Evolutionary conservation across 2,797 vertebrate species (phyloP), one percentile per base, ranked within the genome.

Genomic region (Sarcophilus harrisii): DNA sequence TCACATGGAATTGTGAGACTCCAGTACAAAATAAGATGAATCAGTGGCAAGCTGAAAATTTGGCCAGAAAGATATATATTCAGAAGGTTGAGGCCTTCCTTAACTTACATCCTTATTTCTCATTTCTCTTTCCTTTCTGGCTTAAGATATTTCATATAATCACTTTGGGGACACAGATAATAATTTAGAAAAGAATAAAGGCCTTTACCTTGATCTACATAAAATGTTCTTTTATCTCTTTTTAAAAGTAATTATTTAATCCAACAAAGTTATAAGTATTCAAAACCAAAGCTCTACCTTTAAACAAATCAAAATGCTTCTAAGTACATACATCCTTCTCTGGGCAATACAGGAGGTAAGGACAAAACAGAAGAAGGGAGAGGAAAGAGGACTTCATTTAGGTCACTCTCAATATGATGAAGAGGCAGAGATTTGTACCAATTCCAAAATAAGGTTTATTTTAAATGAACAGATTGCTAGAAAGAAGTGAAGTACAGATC

Each of bases 11-110:
- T 57, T 55, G 32, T 10, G 2, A 92, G 57, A 55, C 92, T 18
- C 0, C 3, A 0, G 0, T 2, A 81, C 38, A 45, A 81, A 24
- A 81, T 81, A 81, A 81, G 66, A 24, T 66, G 14, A 66, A 73
- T 81, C 9, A 45, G 66, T 81, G 66, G 38, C 45, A 45, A 28
- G 1, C 29, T 66, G 27, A 3, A 55, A 0, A n/a, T 49, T 45
- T 30, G 57, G 1, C 12, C 0, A 0, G 21, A 1, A 32, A 6
- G 52, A 16, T 29, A 1, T 4, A 13, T 0, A 14, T 57, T 5
- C 58, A 57, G 30, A 60, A 38, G n/a, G 45, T 45, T 27, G 4
- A 89, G 6, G 11, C 5, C 38, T 58, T 38, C 6, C 28, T 28
- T 14, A 8, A 6, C 18, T 38, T 73, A 30, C 0, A 27, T 1